Conservation (phyloP, 2,113 vertebrate species). For the Lasiurus borealis region DNA sequence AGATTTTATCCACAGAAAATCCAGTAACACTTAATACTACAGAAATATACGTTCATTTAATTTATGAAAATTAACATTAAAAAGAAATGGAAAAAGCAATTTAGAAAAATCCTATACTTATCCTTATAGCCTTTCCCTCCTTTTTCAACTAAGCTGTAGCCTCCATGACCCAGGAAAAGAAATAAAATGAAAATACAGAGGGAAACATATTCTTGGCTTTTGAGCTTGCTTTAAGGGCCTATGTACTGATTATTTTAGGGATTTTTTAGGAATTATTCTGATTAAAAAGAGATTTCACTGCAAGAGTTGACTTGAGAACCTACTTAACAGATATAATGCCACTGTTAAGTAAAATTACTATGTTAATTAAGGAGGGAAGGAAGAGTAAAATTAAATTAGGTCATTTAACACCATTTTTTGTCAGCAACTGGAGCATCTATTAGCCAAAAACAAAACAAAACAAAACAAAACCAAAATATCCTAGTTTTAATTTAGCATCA, state of each 20-base stretch:
- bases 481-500: constrained; percentile 55
- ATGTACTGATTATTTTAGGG: not conserved
- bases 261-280: constrained; percentile 54
- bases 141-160: constrained; percentile 51
- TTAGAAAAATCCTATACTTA: constrained; percentile 36
- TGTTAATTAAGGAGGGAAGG: not conserved
- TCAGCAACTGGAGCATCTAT: not conserved
- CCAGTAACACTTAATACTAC: constrained; percentile 28
- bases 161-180: constrained; percentile 6
- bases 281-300: constrained; percentile 47
- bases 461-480: not conserved
- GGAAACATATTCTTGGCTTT: constrained; percentile 29
- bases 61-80: constrained; percentile 51
- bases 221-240: not conserved
- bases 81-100: constrained; percentile 45
- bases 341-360: constrained; percentile 40
- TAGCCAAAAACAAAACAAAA: constrained; percentile 14
- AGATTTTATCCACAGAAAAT: constrained; percentile 57
- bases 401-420: constrained; percentile 1
- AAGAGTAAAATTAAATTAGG: not conserved
- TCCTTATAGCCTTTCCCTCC: not conserved
- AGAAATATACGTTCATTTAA: constrained; percentile 45
- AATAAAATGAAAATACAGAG: constrained; percentile 26
- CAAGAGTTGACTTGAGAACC: not conserved
- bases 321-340: constrained; percentile 8